Percentiles rank a stretch among this genome's conserved stretches.
These are phyloP conservation scores for Cynocephalus volans DNA, from an alignment of 2,113 vertebrate genomes.

Conservation along the genomic window DNA sequence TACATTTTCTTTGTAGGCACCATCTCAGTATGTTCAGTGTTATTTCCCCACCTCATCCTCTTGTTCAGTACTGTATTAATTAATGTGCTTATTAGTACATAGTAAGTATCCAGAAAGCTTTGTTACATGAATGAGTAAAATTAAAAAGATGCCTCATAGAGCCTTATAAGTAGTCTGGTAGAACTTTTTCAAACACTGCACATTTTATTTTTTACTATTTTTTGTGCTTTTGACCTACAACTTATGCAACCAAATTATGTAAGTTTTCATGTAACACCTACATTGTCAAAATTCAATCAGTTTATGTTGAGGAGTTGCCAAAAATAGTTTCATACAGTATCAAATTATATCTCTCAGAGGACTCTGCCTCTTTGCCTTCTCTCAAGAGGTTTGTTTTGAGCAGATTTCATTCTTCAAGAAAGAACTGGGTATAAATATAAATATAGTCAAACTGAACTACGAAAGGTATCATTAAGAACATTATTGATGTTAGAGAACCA, in stretches of 20 bases:
- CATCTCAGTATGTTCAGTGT: not conserved
- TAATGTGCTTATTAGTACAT: not conserved
- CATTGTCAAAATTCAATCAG: slow-evolving; percentile 83
- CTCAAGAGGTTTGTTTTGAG: slow-evolving; percentile 68
- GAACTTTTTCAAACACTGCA: slow-evolving; percentile 62
- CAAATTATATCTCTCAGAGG: slow-evolving; percentile 80
- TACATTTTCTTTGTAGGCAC: not conserved
- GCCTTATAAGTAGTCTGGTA: slow-evolving; percentile 55
- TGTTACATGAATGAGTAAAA: slow-evolving; percentile 23
- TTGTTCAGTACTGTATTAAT: slow-evolving; percentile 34
- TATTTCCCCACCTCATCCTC: not conserved
- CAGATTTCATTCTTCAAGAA: slow-evolving; percentile 72
- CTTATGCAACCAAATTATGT: slow-evolving; percentile 83
- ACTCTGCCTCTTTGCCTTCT: slow-evolving; percentile 77
- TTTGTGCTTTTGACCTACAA: slow-evolving; percentile 81
- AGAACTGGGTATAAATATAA: slow-evolving; percentile 51
- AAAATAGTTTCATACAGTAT: slow-evolving; percentile 79
- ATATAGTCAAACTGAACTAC: slow-evolving; percentile 47
- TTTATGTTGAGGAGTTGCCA: slow-evolving; percentile 77
- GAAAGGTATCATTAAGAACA: not conserved
- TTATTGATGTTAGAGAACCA: slow-evolving; percentile 41
- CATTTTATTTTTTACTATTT: slow-evolving; percentile 45
- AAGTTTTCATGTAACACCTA: slow-evolving; percentile 81
- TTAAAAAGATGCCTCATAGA: slow-evolving; percentile 42
- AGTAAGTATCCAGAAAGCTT: not conserved